Percentiles rank a stretch among this genome's conserved stretches.
phyloP scores from a whole-genome alignment of 1,140 invertebrate species.

The Drosophila biarmipes region DNA sequence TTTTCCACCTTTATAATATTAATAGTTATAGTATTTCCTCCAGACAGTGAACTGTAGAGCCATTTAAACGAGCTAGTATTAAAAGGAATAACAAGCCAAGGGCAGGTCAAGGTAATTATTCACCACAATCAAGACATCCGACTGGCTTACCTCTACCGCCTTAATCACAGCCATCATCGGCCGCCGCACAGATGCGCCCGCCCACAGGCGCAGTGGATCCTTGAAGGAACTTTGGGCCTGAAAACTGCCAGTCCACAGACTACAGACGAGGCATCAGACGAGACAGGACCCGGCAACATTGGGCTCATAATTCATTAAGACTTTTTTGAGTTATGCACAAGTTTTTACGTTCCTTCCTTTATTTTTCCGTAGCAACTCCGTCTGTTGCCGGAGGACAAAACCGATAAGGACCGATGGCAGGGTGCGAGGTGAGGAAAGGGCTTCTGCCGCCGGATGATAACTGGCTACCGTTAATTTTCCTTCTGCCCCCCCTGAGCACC shows the following conservation, averaged over 20 bases:
- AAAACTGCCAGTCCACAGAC: constrained; percentile 26
- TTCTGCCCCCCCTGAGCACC: constrained; percentile 2
- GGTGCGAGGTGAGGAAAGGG: constrained; percentile 7
- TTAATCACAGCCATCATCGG: constrained; percentile 54
- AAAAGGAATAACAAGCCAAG: background rate
- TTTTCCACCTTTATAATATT: no score
- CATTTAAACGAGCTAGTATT: background rate
- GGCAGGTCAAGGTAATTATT: constrained; percentile 25
- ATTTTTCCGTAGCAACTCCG: constrained; percentile 42
- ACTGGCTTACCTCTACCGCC: constrained; percentile 31
- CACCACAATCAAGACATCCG: constrained; percentile 35
- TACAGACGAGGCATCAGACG: constrained; percentile 52
- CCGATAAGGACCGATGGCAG: constrained; percentile 56
- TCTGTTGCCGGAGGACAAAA: constrained; percentile 70
- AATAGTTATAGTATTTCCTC: no score
- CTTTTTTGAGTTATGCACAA: constrained; percentile 78
- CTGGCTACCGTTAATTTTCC: constrained; percentile 65
- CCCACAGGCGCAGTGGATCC: constrained; percentile 23
- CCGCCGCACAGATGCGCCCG: constrained; percentile 27
- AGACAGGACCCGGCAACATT: constrained; percentile 39
- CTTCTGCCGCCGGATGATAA: constrained; percentile 58
- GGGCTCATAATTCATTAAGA: constrained; percentile 77
- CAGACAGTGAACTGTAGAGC: no score
- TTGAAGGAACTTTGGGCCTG: constrained; percentile 44
- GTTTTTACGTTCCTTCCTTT: constrained; percentile 46